These are phyloP conservation scores for Sturnira hondurensis DNA, from an alignment of 2,113 vertebrate species.

Conservation along the genomic window DNA sequence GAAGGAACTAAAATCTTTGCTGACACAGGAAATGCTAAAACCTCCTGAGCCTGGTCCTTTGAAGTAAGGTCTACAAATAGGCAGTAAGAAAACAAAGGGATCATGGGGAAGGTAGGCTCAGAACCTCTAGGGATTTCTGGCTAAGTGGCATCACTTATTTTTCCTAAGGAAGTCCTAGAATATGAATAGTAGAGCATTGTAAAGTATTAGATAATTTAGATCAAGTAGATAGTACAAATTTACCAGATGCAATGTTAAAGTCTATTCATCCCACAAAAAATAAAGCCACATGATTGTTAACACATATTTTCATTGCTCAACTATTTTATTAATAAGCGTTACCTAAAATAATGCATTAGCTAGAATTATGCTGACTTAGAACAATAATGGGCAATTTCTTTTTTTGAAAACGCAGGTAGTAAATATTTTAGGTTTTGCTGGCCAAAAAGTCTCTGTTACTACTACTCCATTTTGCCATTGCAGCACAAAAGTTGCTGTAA, in stretches of 20 bases:
- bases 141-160: neutral
- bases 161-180: neutral
- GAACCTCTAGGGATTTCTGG: neutral
- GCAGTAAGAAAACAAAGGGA: neutral
- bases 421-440: neutral
- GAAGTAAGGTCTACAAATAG: constrained; percentile 19
- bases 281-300: neutral
- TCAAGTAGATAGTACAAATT: neutral
- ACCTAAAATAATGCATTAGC: neutral
- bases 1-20: constrained; percentile 68
- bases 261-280: neutral
- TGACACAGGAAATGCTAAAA: constrained; percentile 56
- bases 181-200: neutral
- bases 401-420: neutral
- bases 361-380: neutral
- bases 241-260: neutral
- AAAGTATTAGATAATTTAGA: neutral
- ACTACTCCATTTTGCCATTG: neutral
- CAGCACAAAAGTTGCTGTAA: neutral
- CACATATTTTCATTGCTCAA: neutral
- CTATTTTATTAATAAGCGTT: neutral
- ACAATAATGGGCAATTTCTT: fast-evolving
- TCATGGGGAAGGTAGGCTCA: neutral
- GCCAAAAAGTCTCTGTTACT: neutral
- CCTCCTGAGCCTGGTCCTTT: constrained; percentile 53